Conservation (phyloP, 2,113 vertebrate genomes). For the Brachypteracias leptosomus region DNA sequence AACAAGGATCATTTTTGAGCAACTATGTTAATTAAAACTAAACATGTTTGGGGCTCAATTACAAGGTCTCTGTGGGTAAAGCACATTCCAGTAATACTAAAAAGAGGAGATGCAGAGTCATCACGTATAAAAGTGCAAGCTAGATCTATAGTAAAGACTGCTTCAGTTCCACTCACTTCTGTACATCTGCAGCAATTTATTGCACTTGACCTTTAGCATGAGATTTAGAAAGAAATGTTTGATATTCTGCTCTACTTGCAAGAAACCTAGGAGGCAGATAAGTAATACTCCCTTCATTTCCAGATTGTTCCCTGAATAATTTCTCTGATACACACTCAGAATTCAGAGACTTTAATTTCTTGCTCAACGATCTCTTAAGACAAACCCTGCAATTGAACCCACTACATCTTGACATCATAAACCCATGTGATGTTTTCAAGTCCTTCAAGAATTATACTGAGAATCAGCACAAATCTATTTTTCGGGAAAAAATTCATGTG, state of each 20-base stretch:
- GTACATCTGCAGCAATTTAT: conserved; percentile 28
- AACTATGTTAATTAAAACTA: background rate
- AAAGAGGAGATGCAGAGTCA: background rate
- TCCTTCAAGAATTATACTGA: background rate
- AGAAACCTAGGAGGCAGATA: conserved; percentile 12
- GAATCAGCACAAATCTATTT: background rate
- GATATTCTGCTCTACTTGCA: conserved; percentile 35
- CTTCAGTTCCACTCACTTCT: background rate
- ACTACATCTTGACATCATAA: background rate
- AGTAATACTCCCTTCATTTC: conserved; percentile 15
- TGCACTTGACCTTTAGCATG: conserved; percentile 56
- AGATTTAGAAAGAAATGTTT: conserved; percentile 51
- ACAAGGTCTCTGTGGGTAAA: background rate
- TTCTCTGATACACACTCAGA: background rate
- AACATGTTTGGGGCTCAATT: background rate
- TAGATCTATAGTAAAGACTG: background rate
- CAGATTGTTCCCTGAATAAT: conserved; percentile 31
- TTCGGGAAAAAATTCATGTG: background rate
- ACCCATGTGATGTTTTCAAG: background rate
- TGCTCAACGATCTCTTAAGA: background rate
- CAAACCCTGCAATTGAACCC: background rate
- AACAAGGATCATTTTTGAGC: background rate
- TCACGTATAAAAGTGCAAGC: background rate
- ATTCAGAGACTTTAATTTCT: conserved; percentile 3
- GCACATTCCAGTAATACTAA: background rate